Conservation (phyloP, 2,113 vertebrate species). For the Melanerpes aurifrons region DNA sequence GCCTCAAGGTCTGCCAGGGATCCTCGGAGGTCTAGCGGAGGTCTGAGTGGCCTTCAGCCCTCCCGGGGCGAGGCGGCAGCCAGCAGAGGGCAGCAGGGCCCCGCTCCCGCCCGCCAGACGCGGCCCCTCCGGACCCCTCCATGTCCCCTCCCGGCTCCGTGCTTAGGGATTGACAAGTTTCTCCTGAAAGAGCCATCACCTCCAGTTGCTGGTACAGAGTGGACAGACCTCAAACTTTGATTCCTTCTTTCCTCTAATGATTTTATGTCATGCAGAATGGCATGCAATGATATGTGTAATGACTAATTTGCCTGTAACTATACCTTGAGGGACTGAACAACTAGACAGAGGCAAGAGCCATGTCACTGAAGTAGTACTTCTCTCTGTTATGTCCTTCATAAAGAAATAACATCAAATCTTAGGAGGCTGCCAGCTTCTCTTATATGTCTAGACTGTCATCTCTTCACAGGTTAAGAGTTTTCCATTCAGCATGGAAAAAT, state of each 20-base stretch:
- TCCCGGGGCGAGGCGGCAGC: neutral
- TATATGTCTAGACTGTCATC: neutral
- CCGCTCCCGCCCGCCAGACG: neutral
- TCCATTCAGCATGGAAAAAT: neutral
- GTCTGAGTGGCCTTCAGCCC: neutral
- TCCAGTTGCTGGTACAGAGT: neutral
- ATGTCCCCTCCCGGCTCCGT: accelerated
- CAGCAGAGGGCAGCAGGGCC: constrained; percentile 26
- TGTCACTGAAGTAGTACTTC: neutral
- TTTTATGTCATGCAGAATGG: neutral
- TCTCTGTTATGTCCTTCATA: neutral
- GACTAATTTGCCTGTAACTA: neutral
- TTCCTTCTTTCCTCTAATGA: neutral
- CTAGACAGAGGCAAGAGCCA: neutral
- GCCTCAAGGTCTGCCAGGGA: neutral
- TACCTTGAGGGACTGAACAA: neutral
- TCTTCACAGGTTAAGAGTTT: neutral
- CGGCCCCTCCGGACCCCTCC: neutral
- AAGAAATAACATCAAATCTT: neutral
- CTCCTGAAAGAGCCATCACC: neutral
- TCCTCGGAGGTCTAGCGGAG: too few relatives aligned
- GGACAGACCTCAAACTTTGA: neutral
- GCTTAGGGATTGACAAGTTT: neutral
- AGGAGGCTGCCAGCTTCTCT: neutral
- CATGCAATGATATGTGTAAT: neutral